Evolutionary conservation across 1,140 invertebrate species (phyloP), one percentile per base, ranked within the genome.

Genomic region (Bombus superbus): DNA sequence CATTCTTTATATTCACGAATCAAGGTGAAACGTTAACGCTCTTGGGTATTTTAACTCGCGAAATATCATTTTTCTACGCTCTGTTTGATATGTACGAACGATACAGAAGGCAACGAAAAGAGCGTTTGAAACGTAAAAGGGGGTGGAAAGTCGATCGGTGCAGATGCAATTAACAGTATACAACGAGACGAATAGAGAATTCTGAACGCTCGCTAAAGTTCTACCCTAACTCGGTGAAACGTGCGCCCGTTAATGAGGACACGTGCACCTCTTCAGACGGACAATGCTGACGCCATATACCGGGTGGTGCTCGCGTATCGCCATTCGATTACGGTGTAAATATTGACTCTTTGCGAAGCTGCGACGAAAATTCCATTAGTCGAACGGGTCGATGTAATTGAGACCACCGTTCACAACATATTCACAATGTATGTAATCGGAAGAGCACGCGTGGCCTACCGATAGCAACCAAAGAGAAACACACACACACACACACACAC

Each of bases 141-240:
- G 57, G 53, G 53, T 3, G 32, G 53, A 38, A 57, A n/a, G 57
- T 73, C 59, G 47, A 57, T 80, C 77, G 66, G 22, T 10, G 76
- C n/a, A 28, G 40, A 80, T 80, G 83, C 76, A 85, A 85, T 85
- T 85, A 85, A 85, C 71, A 22, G 62, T 69, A 74, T 62, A 32
- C 47, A 64, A 62, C 13, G 42, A 57, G 35, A 69, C 15, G 72
- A 71, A 86, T 75, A 81, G 79, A 68, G 62, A 1, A 22, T 8
- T 38, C 35, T 57, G 62, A 77, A 53, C 42, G 38, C 3, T 47
- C 64, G 44, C 35, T 77, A 68, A 83, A 83, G 18, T 69, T 81
- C 42, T 22, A 74, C 78, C 83, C 83, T 38, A 10, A 71, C 47
- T 44, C 38, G 62, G 25, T 53, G 66, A 74, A 66, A 64, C 78